These are phyloP conservation scores for Arrhamphus sclerolepis DNA, from an alignment of 2,797 vertebrate species.

Conservation along the genomic window DNA sequence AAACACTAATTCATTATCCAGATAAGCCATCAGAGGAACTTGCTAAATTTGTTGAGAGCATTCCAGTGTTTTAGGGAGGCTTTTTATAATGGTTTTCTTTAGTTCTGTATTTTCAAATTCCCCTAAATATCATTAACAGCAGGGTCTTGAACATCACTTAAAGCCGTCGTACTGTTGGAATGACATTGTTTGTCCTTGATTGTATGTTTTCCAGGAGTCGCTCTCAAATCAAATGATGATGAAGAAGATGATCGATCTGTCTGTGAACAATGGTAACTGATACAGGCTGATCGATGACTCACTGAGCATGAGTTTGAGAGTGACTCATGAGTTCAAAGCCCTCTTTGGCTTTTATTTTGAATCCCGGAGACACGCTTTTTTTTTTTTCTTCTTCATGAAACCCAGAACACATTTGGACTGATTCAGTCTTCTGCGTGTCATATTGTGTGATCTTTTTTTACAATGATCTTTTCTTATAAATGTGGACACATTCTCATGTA, in stretches of 20 bases:
- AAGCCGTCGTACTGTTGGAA: conserved; percentile 1
- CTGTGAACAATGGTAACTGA: conserved; percentile 27
- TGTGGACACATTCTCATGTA: conserved; percentile 6
- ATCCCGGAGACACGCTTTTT: conserved; percentile 24
- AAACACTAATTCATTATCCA: too few species aligned
- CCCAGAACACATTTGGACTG: conserved; percentile 14
- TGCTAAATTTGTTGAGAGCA: too few species aligned
- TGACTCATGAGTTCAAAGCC: conserved; percentile 48
- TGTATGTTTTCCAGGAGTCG: neutral
- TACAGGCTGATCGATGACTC: conserved; percentile 52
- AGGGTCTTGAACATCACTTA: neutral
- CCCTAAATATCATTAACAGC: too few species aligned
- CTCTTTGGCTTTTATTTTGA: conserved; percentile 25
- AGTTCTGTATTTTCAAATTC: too few species aligned
- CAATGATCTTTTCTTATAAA: neutral
- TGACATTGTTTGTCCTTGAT: neutral
- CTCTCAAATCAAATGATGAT: conserved; percentile 9
- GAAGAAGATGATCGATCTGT: conserved; percentile 21
- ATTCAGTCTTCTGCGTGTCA: conserved; percentile 18
- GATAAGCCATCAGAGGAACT: too few species aligned
- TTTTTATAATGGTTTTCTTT: too few species aligned
- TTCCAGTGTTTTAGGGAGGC: too few species aligned
- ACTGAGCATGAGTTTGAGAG: conserved; percentile 24
- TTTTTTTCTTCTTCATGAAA: too few species aligned
- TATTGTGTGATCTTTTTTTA: neutral